Percentiles rank a stretch among this genome's conserved stretches.
These are phyloP conservation scores for Lymantria monacha DNA, from an alignment of 2,888 invertebrate species.

Conservation along the genomic window DNA sequence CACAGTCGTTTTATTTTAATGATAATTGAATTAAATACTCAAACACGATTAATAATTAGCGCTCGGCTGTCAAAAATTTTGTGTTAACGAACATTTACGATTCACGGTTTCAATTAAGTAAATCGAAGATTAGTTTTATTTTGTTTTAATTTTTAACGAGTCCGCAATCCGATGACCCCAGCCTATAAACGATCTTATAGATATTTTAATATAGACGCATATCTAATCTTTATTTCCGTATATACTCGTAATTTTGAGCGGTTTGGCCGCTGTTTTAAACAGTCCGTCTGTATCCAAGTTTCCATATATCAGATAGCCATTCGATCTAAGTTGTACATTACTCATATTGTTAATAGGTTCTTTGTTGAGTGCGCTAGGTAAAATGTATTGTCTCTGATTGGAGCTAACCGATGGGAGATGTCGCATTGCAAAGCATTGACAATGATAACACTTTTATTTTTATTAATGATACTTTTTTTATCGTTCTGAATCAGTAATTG, in stretches of 20 bases:
- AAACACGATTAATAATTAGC: constrained; percentile 35
- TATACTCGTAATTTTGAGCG: constrained; percentile 8
- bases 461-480: background rate
- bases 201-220: constrained; percentile 1
- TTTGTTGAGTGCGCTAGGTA: constrained; percentile 66
- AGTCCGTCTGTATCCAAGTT: constrained; percentile 39
- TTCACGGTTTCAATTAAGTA: constrained; percentile 38
- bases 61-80: constrained; percentile 28
- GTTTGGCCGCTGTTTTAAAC: constrained; percentile 6
- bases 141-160: constrained; percentile 25
- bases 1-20: constrained; percentile 33
- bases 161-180: constrained; percentile 7
- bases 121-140: constrained; percentile 35
- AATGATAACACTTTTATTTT: constrained; percentile 27
- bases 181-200: constrained; percentile 2
- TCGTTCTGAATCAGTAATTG: constrained; percentile 1
- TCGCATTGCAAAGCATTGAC: constrained; percentile 36
- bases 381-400: constrained; percentile 44
- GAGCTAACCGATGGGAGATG: constrained; percentile 34
- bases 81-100: constrained; percentile 38
- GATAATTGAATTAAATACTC: constrained; percentile 32
- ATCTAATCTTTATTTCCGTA: constrained; percentile 10
- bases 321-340: constrained; percentile 70
- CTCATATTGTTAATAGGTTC: constrained; percentile 63
- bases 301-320: constrained; percentile 50